Base-by-base conservation (phyloP, 2,113 vertebrate species). In the pig (Sus scrofa) region DNA sequence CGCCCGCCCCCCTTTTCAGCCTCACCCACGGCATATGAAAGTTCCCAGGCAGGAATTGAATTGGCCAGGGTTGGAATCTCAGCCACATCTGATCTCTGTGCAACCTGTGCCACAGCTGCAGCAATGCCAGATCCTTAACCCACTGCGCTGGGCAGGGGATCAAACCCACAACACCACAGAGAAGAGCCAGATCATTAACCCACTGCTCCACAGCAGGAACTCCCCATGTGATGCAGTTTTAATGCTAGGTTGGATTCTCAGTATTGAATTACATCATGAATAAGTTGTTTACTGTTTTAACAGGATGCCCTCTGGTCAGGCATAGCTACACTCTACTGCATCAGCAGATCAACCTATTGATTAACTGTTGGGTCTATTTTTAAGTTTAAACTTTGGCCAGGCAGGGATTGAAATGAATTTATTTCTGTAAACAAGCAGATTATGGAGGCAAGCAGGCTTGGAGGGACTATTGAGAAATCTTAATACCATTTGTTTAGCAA, bases 361-460 rank as follows among this genome's bases (percentile, higher is more conserved):
- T 97, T 95, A 97, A 74, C 75, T 84, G 67, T 67, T 92, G 88
- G 87, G 62, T 90, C 73, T 78, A 83, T 93, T 97, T 97, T 97
- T 95, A 97, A 93, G 70, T 96, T 96, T 92, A 96, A 94, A 93
- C 97, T 95, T 95, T 97, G 96, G 27, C n/a, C 86, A 81, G 74
- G 83, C 54, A 95, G 65, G 89, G 92, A 92, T 65, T 95, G 92
- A 95, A 92, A 93, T 20, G 20, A 70, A 95, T 67, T 96, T 89
- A 58, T 93, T 97, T 97, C 91, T 95, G 92, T 58, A 95, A 95
- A 87, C 10, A 93, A 79, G 86, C 58, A 65, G 77, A 92, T 95
- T 92, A 65, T 16, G 82, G 37, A 95, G 54, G 60, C 67, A 95
- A 77, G 74, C 60, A 90, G 50, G 15, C 62, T 95, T 85, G 88